Evolutionary conservation across 2,113 vertebrate genomes (phyloP), one percentile per base, ranked within the genome.

Genomic region (Ascaphus truei): DNA sequence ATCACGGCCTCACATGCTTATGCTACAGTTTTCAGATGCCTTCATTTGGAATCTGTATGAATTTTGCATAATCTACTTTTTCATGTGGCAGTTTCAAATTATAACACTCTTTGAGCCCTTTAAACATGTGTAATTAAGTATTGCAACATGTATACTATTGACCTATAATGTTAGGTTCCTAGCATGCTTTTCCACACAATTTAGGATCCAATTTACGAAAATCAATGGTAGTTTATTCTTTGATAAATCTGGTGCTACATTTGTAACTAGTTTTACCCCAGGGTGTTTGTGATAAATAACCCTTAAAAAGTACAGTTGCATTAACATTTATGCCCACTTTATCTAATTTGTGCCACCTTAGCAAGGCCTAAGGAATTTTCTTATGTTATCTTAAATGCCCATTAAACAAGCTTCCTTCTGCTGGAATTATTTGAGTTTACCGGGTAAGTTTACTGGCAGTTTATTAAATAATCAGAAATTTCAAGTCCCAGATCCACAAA

Each of bases 391-490:
- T 53, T 71, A 78, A 73, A 51, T 53, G 59, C 41, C 68, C 60
- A 68, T 65, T 22, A 59, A 80, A 79, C 36, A 39, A 74, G 23
- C 34, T 15, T 41, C 62, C 62, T 74, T 41, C 36, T 75, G 7
- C 0, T 74, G 75, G 68, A 82, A 15, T 80, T 63, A 76, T 74
- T 80, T 51, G 13, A 67, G 60, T 11, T 65, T 79, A 61, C 57
- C 65, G 62, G 64, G 36, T 51, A 76, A 31, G 74, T 41, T 56
- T 80, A 80, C 43, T 52, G 41, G 12, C 27, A 18, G 33, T 48
- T 81, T 75, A 79, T 79, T 81, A 80, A 84, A 80, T 76, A 81
- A 82, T 56, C 33, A 74, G 41, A 76, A 76, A 71, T 66, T 63
- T 29, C 66, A 78, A 81, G n/a, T n/a, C n/a, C n/a, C n/a, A n/a